A percentile compares a stretch with the other conserved stretches of the same genome.
phyloP scores from a whole-genome alignment of 2,888 invertebrate species.

The Hemaris fuciformis region DNA sequence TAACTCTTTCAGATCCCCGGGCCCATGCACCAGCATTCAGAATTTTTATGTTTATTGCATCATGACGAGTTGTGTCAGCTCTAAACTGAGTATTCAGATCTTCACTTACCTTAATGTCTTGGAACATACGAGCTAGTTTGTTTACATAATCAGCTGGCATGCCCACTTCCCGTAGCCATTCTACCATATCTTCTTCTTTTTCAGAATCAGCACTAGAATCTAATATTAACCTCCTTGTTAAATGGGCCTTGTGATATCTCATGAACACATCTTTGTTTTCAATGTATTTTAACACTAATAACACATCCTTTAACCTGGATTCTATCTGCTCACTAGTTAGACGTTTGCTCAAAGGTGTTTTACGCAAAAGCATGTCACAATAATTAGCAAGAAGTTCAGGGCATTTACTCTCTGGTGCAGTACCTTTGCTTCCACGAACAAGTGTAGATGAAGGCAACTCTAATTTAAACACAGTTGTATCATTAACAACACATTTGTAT shows the following conservation, averaged over 20 bases:
- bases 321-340: conserved; percentile 99
- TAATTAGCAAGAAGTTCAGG: conserved; percentile 99
- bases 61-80: conserved; percentile 88
- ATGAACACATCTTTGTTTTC: conserved; percentile 99
- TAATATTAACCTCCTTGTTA: conserved; percentile 95
- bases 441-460: conserved; percentile 84
- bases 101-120: conserved; percentile 98
- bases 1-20: conserved; percentile 95
- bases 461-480: conserved; percentile 93
- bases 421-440: conserved; percentile 83
- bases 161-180: conserved; percentile 98
- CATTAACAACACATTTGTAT: conserved; percentile 98
- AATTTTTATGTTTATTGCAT: conserved; percentile 98
- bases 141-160: conserved; percentile 99
- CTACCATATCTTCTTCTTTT: conserved; percentile 99
- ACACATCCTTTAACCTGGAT: conserved; percentile 93
- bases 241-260: conserved; percentile 99
- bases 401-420: conserved; percentile 97
- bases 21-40: conserved; percentile 99
- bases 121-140: conserved; percentile 98
- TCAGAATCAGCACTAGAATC: conserved; percentile 99
- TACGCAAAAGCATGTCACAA: conserved; percentile 99
- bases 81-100: conserved; percentile 97
- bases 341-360: conserved; percentile 97
- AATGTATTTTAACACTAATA: conserved; percentile 98